Conservation (phyloP, 2,797 vertebrate genomes). For the Capromys pilorides region DNA sequence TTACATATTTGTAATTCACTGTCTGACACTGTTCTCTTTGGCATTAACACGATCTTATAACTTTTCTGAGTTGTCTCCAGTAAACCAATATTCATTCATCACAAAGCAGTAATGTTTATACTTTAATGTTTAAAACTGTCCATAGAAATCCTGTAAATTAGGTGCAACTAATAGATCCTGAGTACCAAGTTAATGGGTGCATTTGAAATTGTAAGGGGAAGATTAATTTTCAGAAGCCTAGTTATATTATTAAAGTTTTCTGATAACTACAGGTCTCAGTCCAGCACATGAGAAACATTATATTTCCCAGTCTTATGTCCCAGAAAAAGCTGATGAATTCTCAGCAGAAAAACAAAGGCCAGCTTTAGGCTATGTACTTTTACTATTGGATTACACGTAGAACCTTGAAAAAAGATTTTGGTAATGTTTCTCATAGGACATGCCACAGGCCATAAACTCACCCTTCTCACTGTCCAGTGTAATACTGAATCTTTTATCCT, state of each 20-base stretch:
- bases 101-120: constrained; percentile 61
- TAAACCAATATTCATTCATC: constrained; percentile 38
- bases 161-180: constrained; percentile 61
- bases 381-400: constrained; percentile 35
- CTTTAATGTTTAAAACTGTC: constrained; percentile 52
- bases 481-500: constrained; percentile 1
- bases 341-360: constrained; percentile 61
- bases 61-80: constrained; percentile 30
- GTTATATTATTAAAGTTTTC: constrained; percentile 59
- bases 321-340: not conserved
- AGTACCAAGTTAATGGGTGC: constrained; percentile 51
- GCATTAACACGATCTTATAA: constrained; percentile 52
- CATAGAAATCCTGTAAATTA: constrained; percentile 69
- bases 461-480: not conserved
- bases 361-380: constrained; percentile 30
- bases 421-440: constrained; percentile 60
- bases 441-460: constrained; percentile 17
- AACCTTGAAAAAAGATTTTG: constrained; percentile 28
- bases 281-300: not conserved
- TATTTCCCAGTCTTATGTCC: not conserved
- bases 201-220: constrained; percentile 62
- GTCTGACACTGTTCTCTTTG: constrained; percentile 28
- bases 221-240: constrained; percentile 43
- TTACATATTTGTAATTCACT: constrained; percentile 30
- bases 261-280: constrained; percentile 39